Percentiles rank a stretch among this genome's conserved stretches.
Evolutionary conservation across 2,113 vertebrate genomes (phyloP).

Genomic region (Girardinichthys multiradiatus): DNA sequence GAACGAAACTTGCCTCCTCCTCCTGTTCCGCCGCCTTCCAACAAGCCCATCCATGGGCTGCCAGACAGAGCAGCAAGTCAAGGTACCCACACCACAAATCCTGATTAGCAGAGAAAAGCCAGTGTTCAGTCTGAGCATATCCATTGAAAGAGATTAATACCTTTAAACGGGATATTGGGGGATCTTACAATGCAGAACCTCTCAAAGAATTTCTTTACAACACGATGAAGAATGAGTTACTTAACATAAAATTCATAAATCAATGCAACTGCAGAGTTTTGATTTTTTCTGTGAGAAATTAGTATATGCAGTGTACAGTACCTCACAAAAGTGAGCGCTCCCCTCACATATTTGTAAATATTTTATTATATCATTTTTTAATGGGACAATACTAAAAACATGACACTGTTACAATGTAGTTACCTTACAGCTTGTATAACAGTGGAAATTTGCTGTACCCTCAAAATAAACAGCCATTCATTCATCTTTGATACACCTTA

Average conservation of each 20-base stretch:
- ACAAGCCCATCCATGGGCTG: conserved; percentile 62
- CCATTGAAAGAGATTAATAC: not conserved
- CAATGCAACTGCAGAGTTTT: not conserved
- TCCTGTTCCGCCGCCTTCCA: conserved; percentile 68
- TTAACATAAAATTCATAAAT: not conserved
- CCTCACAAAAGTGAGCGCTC: no score
- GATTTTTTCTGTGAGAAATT: not conserved
- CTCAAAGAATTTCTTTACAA: not conserved
- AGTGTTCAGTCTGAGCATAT: not conserved
- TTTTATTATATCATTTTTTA: no score
- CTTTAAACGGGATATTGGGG: not conserved
- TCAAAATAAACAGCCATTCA: no score
- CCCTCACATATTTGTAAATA: no score
- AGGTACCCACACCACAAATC: conserved; percentile 59
- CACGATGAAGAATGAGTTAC: no score
- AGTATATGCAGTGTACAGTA: no score
- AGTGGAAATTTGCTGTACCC: no score
- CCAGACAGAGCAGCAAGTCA: conserved; percentile 77
- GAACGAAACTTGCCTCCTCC: conserved; percentile 75
- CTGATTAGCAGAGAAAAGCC: not conserved
- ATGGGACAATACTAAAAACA: no score
- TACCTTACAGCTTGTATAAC: no score
- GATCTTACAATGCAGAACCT: not conserved
- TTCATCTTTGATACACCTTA: no score
- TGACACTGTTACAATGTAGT: no score